Evolutionary conservation across 37 sponge, comb jelly and placozoan species (phyloP), one percentile per base, ranked within the genome.

Genomic region (Spongia lamella): DNA sequence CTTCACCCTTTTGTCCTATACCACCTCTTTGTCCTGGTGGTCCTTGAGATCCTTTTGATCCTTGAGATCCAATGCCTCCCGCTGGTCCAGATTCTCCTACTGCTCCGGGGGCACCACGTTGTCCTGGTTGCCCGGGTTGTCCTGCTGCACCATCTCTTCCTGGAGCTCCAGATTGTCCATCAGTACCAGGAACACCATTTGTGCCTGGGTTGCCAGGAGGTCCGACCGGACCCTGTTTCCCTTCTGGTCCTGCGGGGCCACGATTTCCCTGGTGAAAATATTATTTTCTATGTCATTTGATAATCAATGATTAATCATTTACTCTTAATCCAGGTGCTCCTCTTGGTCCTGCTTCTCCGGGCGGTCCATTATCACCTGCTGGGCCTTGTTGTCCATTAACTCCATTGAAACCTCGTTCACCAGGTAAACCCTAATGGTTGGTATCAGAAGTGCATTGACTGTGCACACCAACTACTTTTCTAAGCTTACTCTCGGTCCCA

Each of bases 401-500:
- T 38, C 88, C 88, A 66, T 70, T 66, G 62, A 40, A 64, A 31
- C 84, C 84, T 50, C 70, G n/a, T 3, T 75, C 26, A 37, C 88
- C 88, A 63, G 83, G 67, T 25, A 72, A 32, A 43, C 88, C 88
- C 78, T 82, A 39, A n/a, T n/a, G n/a, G n/a, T n/a, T n/a, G n/a
- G n/a, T n/a, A n/a, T n/a, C n/a, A n/a, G n/a, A n/a, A n/a, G n/a
- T n/a, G n/a, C n/a, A n/a, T n/a, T n/a, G n/a, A n/a, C n/a, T n/a
- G n/a, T n/a, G n/a, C n/a, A n/a, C n/a, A n/a, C n/a, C n/a, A n/a
- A n/a, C 13, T 21, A 7, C 25, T 56, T 32, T 32, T 5, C 39
- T 21, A 27, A 47, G n/a, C 66, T 7, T 67, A 51, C 58, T 61
- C 26, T 17, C 20, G 22, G 11, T 57, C 56, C 75, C 1, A 1